Evolutionary conservation across 1,140 invertebrate species (phyloP), one percentile per base, ranked within the genome.

Genomic region (Eulimnadia texana): DNA sequence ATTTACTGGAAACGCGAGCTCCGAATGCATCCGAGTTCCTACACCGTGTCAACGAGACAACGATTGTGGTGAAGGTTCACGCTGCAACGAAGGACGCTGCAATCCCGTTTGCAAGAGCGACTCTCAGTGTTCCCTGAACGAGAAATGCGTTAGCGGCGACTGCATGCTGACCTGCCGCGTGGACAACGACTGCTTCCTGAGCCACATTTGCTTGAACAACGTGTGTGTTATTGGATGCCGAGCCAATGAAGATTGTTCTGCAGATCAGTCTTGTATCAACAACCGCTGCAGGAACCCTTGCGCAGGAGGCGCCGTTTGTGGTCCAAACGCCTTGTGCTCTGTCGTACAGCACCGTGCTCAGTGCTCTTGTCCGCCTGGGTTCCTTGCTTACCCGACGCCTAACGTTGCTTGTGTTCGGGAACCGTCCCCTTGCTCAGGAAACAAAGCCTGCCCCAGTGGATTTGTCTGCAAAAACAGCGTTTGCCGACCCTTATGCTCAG

Each of bases 181-280:
- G 1, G 88, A 93, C 69, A 89, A 92, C 65, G 90, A 93, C 67
- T 93, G 90, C 69, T 92, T 91, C 78, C 73, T 92, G 11, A 89
- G 89, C 11, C 88, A 93, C 67, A 88, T 93, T 64, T 93, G 90
- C 69, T 72, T 90, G 25, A 80, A 83, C 65, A 90, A 90, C 67
- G 84, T 84, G 72, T 93, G 90, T 67, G 79, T 85, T 53, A 84
- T 86, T 67, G 91, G 90, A 10, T 94, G 91, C 68, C 82, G 85
- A 63, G 80, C 82, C 11, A 87, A 93, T 68, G 85, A 88, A 66
- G 90, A 93, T 70, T 94, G 91, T 70, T 83, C 84, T 66, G 81
- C 81, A 3, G 84, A 83, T 49, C 85, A 91, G 71, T 81, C 85
- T 0, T 93, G 90, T 65, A 74, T 82, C 65, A 80, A 82, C 53